Evolutionary conservation across 2,888 invertebrate genomes (phyloP).

Genomic region (Polymixis lichenea): DNA sequence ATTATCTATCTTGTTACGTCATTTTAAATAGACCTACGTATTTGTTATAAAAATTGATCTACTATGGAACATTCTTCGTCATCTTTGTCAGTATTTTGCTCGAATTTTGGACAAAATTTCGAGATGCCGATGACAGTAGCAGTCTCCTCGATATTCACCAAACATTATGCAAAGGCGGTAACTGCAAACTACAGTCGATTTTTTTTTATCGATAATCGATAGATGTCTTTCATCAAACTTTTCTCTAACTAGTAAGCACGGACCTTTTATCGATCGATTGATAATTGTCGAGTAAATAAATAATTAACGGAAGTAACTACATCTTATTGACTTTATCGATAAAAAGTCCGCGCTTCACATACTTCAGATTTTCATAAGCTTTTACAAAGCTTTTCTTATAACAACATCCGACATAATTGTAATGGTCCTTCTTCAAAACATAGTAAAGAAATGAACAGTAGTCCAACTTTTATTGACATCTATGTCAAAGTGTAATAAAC

Average conservation of each 20-base stretch:
- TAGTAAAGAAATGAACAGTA: slow-evolving; percentile 58
- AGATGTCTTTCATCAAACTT: slow-evolving; percentile 45
- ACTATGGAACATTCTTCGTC: slow-evolving; percentile 36
- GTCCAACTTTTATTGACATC: slow-evolving; percentile 47
- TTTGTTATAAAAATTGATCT: slow-evolving; percentile 46
- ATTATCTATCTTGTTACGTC: slow-evolving; percentile 32
- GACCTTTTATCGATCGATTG: slow-evolving; percentile 63
- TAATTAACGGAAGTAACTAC: slow-evolving; percentile 59
- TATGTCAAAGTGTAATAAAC: slow-evolving; percentile 32
- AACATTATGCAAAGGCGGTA: slow-evolving; percentile 47
- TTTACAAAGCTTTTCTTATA: slow-evolving; percentile 48
- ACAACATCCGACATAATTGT: slow-evolving; percentile 55
- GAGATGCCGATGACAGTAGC: slow-evolving; percentile 9
- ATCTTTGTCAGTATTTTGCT: slow-evolving; percentile 53
- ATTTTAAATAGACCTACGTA: slow-evolving; percentile 49
- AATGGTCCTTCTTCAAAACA: slow-evolving; percentile 59
- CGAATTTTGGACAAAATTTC: slow-evolving; percentile 17
- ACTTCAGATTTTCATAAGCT: slow-evolving; percentile 42
- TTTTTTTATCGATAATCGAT: slow-evolving; percentile 43
- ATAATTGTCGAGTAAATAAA: slow-evolving; percentile 62
- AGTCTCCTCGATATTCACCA: slow-evolving; percentile 12
- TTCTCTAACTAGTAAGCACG: slow-evolving; percentile 35
- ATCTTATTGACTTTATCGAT: slow-evolving; percentile 59
- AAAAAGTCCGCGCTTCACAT: slow-evolving; percentile 55
- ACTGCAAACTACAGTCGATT: slow-evolving; percentile 50